Evolutionary conservation across 1,140 invertebrate species (phyloP).

Genomic region (Aphelinus certus): DNA sequence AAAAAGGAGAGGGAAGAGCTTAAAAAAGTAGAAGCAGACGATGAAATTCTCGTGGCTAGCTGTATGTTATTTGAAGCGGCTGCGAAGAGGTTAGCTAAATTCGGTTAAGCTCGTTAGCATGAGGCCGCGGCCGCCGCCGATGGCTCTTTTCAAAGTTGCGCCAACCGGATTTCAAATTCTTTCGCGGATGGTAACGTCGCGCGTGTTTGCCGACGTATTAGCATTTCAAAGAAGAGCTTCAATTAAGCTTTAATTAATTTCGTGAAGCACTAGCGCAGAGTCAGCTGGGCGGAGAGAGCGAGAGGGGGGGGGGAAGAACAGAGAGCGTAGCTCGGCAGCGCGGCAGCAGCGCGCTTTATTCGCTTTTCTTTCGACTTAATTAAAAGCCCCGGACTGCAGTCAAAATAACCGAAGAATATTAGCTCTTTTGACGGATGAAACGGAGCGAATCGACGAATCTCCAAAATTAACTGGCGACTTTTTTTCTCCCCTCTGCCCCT

Average conservation of each 20-base stretch:
- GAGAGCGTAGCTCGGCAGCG: no score
- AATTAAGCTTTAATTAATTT: constrained; percentile 67
- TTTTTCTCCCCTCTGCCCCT: constrained; percentile 31
- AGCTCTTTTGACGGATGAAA: constrained; percentile 46
- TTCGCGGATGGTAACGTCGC: constrained; percentile 47
- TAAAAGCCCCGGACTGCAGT: constrained; percentile 57
- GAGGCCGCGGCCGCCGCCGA: no score
- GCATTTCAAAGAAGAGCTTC: constrained; percentile 66
- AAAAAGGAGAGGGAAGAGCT: no score
- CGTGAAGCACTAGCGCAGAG: constrained; percentile 47
- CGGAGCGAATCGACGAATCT: constrained; percentile 21
- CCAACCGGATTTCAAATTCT: constrained; percentile 48
- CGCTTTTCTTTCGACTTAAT: constrained; percentile 63
- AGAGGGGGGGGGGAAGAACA: constrained; percentile 1
- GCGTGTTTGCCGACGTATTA: constrained; percentile 64
- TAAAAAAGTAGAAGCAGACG: no score
- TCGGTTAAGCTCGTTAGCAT: constrained; percentile 27
- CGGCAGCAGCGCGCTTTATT: constrained; percentile 51
- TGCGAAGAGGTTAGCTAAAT: constrained; percentile 3
- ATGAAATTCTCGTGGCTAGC: no score
- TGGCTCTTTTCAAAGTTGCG: constrained; percentile 1
- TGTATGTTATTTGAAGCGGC: neutral
- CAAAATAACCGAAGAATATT: constrained; percentile 55
- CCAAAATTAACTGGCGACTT: constrained; percentile 39
- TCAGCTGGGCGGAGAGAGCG: neutral